Evolutionary conservation across 2,113 vertebrate species (phyloP).

Genomic region (Limanda limanda): DNA sequence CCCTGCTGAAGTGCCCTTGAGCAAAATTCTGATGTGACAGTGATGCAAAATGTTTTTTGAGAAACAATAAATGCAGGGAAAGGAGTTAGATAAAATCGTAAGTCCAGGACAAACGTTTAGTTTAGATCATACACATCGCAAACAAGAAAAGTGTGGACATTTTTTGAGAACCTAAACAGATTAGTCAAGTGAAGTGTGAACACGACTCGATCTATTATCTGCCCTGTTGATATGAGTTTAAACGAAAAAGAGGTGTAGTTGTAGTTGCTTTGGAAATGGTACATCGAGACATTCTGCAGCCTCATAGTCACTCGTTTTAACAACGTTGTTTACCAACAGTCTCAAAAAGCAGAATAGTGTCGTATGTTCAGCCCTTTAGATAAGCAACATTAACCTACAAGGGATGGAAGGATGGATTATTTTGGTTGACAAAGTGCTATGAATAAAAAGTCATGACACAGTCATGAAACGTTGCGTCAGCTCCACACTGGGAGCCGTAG

Average conservation of each 20-base stretch:
- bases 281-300: too few relatives aligned
- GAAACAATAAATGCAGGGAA: background rate
- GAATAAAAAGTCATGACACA: conserved; percentile 5
- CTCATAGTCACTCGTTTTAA: background rate
- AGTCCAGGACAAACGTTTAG: background rate
- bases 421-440: background rate
- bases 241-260: too few relatives aligned
- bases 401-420: background rate
- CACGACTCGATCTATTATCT: too few relatives aligned
- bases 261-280: too few relatives aligned
- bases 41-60: background rate
- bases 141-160: too few relatives aligned
- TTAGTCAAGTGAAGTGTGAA: too few relatives aligned
- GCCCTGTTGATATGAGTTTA: too few relatives aligned
- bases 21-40: conserved; percentile 25
- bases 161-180: too few relatives aligned
- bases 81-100: background rate
- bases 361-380: background rate
- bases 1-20: conserved; percentile 49
- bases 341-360: background rate
- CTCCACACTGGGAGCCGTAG: background rate
- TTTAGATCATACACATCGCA: background rate
- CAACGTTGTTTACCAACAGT: background rate
- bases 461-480: conserved; percentile 21
- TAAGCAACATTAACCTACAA: background rate